Conservation (phyloP, 2,797 vertebrate species). For the Sternotherus odoratus region DNA sequence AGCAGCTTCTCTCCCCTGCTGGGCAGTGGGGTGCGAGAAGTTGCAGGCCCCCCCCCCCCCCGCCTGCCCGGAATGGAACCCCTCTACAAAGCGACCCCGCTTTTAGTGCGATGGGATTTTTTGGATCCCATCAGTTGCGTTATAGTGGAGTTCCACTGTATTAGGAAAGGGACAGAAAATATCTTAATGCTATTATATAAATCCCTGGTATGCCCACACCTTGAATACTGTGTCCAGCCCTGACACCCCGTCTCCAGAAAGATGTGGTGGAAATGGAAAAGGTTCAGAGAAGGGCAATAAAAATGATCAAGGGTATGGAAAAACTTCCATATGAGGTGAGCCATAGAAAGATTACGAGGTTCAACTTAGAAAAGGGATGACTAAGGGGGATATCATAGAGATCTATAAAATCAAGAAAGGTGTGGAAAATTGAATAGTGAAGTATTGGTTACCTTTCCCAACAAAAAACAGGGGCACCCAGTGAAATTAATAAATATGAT, state of each 20-base stretch:
- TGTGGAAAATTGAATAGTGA: not conserved
- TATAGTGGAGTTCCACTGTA: too few relatives aligned
- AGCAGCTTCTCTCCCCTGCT: too few relatives aligned
- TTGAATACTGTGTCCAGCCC: not conserved
- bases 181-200: not conserved
- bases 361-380: not conserved
- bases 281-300: not conserved
- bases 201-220: not conserved
- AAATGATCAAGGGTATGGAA: not conserved
- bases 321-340: not conserved
- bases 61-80: too few relatives aligned
- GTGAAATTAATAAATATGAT: not conserved
- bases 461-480: not conserved
- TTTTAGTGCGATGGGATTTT: too few relatives aligned
- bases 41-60: too few relatives aligned
- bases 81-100: too few relatives aligned
- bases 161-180: not conserved
- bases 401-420: not conserved
- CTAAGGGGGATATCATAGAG: not conserved
- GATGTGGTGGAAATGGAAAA: not conserved
- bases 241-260: not conserved
- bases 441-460: not conserved
- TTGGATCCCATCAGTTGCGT: too few relatives aligned
- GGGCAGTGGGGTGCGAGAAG: too few relatives aligned
- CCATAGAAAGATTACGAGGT: not conserved